Evolutionary conservation across 2,888 invertebrate species (phyloP), one percentile per base, ranked within the genome.

Genomic region (Doris montereyensis): DNA sequence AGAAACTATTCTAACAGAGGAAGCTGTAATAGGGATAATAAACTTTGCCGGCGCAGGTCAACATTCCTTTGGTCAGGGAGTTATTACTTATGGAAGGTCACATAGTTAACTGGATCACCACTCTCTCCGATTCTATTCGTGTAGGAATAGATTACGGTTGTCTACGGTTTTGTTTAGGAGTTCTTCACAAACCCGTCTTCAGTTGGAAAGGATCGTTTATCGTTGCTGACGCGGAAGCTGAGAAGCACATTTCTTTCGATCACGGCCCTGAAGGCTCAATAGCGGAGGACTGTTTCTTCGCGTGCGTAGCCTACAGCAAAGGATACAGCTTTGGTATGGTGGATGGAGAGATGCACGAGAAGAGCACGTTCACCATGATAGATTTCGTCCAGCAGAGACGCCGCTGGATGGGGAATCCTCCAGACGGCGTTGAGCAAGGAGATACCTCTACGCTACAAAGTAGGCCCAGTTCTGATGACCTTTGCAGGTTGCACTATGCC

Each of bases 151-250:
- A 89, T 76, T 87, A 85, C 74, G 89, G 89, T 10, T 85, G 84
- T 76, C 81, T 88, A 21, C 79, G 87, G 71, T 89, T 88, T 76
- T 84, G 85, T 74, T 83, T 88, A 1, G 81, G 86, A 1, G 87
- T 86, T 79, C 87, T 87, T 79, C 86, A 86, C 81, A 84, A 83
- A 65, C 89, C 89, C 32, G 77, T 87, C 17, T 87, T 88, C 73
- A 87, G 87, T 76, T 88, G 88, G 88, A 89, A 89, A 77, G 89
- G 88, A 4, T 88, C 87, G 21, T 89, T 87, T 81, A 86, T 88
- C 75, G 88, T 89, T 0, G 84, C 87, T 3, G 87, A 85, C 75
- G 87, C 85, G 1, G 87, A 83, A 8, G 86, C 86, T 8, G 89
- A 89, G 76, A 83, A 83, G 79, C 77, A 81, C 26, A 84, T 88